Conservation (phyloP, 2,888 invertebrate species). For the Pachliopta kotzebuea region DNA sequence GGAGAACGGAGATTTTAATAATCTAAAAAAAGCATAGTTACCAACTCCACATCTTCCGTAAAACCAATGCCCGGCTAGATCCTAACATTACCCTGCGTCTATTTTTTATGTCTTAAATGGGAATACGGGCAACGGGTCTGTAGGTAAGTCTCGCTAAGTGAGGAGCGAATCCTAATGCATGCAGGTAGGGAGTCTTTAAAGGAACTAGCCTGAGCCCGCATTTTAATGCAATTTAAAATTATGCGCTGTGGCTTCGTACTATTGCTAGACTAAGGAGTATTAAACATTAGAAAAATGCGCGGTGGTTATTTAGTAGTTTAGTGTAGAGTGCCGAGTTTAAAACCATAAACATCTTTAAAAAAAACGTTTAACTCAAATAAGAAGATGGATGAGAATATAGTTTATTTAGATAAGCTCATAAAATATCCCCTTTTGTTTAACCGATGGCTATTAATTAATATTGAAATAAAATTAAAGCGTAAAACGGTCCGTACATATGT, state of each 20-base stretch:
- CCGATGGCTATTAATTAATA: neutral
- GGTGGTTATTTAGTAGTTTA: constrained; percentile 1
- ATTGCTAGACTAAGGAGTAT: constrained; percentile 11
- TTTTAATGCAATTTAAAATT: constrained; percentile 31
- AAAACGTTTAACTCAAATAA: neutral
- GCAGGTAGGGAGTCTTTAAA: constrained; percentile 57
- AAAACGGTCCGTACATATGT: no score
- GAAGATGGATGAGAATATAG: neutral
- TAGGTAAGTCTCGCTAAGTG: constrained; percentile 71
- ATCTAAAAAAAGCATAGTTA: neutral
- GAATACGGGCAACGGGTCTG: constrained; percentile 80
- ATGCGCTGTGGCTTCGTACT: constrained; percentile 19
- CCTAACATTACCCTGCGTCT: constrained; percentile 70
- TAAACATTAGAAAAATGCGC: constrained; percentile 18
- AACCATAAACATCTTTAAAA: neutral
- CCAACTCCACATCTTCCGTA: constrained; percentile 44
- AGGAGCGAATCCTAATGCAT: constrained; percentile 71
- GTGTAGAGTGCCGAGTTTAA: neutral
- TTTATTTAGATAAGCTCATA: no score
- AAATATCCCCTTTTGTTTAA: neutral
- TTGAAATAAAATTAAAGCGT: no score
- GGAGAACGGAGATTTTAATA: neutral
- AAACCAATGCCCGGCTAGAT: constrained; percentile 51
- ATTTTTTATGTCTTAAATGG: constrained; percentile 71
- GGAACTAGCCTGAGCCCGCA: constrained; percentile 42